Evolutionary conservation across 2,797 vertebrate species (phyloP), one percentile per base, ranked within the genome.

Genomic region (Halcyon chelicuti): DNA sequence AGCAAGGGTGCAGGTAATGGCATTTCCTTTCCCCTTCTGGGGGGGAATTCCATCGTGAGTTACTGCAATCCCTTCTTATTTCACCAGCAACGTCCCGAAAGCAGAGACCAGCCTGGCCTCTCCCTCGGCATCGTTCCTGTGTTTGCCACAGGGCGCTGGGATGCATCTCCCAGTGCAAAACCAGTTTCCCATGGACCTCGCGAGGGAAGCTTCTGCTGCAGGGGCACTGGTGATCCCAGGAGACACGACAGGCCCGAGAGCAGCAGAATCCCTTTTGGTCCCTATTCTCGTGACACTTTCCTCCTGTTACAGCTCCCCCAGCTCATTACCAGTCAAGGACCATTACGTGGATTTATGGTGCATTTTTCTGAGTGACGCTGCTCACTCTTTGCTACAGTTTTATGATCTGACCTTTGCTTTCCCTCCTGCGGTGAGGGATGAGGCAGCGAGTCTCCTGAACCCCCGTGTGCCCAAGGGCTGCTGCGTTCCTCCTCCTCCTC

Each of bases 71-170:
- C 39, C 51, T 60, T 39, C 55, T 33, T 14, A 10, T 16, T 37
- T 21, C 9, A 4, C 39, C 2, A 26, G 33, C 33, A 40, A 5
- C 0, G 0, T 73, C 49, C 13, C 7, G 42, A 14, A 0, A 12
- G 57, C 37, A 0, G 21, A 21, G 29, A 9, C 66, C 67, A 26
- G 62, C 51, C 81, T 33, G 63, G 21, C 40, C 49, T 4, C 14
- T 61, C 40, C 31, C 54, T 12, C 2, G 1, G 7, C 33, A 20
- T 25, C 80, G 25, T 14, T 42, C 46, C 51, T 4, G 5, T 3
- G 44, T 18, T 26, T 60, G 52, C 62, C 15, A 2, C 25, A 18
- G 54, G 37, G 55, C 23, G 28, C 40, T 18, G 71, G 76, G 65
- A 40, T 2, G 39, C 65, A 4, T 57, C 81, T 29, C 67, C 3